Conservation (phyloP, 1,140 invertebrate species). For the Listronotus oregonensis region DNA sequence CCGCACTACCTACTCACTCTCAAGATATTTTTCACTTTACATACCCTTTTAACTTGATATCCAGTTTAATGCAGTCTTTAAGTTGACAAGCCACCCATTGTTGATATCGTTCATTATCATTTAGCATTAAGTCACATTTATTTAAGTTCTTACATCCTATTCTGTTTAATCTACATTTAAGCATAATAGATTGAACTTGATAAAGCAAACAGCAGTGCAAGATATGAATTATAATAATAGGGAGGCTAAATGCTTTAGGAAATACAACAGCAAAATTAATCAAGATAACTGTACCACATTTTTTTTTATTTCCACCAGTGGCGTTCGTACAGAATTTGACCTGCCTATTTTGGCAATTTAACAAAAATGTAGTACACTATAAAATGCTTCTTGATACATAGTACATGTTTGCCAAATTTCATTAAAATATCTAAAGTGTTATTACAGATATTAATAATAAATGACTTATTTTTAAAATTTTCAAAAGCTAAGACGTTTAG, state of each 20-base stretch:
- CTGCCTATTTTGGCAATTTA: no score
- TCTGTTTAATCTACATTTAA: neutral
- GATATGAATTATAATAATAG: neutral
- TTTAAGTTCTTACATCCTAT: neutral
- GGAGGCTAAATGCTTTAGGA: neutral
- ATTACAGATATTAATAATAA: no score
- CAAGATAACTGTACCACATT: neutral
- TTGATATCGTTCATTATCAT: neutral
- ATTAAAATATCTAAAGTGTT: no score
- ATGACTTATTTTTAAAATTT: no score
- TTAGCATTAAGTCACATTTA: neutral
- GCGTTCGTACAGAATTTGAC: no score
- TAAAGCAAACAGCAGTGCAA: neutral
- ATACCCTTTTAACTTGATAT: conserved; percentile 5
- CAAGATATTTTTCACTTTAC: neutral
- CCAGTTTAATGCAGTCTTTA: neutral
- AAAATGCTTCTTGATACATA: no score
- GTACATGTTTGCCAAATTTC: no score
- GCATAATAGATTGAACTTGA: neutral
- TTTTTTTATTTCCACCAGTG: no score
- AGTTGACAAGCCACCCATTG: neutral
- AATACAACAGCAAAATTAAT: conserved; percentile 3
- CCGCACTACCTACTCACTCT: no score
- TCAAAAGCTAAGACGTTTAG: no score
- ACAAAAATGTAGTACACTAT: no score